Base-by-base conservation (phyloP, 2,797 vertebrate species). In the Miopithecus talapoin region DNA sequence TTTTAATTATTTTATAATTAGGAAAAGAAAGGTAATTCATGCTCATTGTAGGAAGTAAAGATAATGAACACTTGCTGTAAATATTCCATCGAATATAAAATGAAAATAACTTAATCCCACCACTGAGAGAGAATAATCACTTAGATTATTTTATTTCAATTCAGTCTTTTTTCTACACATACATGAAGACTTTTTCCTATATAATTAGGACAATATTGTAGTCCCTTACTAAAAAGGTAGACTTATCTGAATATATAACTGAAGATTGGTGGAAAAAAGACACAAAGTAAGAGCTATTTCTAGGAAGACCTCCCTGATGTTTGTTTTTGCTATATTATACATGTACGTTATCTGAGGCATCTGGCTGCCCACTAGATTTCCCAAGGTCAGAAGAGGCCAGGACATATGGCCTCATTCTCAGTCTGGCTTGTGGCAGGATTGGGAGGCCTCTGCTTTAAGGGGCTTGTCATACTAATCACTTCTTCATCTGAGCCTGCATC, bases 1-100 rank as follows among this genome's bases (percentile, higher is more conserved):
- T 97, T 59, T 90, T 74, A 79, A 85, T 72, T 94, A 93, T 50
- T 95, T 95, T 91, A 48, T 94, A 48, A 68, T 61, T 78, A 74
- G 8, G 7, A 57, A 81, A 55, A 74, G 28, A 94, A 85, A 81
- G 33, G 28, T 70, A 57, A 97, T 55, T 85, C 78, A 68, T 46
- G 28, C 72, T 79, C 68, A 95, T 10, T 94, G 41, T 22, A 90
- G 95, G 72, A 83, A 81, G 70, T 68, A 96, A 91, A 70, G 13
- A 94, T 59, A 90, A 84, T 11, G n/a, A 11, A 80, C 10, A 95
- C 3, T 48, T 17, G 43, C 55, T 72, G 5, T 55, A 55, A 89
- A 94, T 43, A 39, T 81, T n/a, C 16, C 68, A 80, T 16, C 36
- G 5, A 86, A n/a, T 70, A 83, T 39, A 91, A 95, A 95, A 79